These are phyloP conservation scores for Anarsia innoxiella DNA, from an alignment of 2,888 invertebrate species.

Conservation along the genomic window DNA sequence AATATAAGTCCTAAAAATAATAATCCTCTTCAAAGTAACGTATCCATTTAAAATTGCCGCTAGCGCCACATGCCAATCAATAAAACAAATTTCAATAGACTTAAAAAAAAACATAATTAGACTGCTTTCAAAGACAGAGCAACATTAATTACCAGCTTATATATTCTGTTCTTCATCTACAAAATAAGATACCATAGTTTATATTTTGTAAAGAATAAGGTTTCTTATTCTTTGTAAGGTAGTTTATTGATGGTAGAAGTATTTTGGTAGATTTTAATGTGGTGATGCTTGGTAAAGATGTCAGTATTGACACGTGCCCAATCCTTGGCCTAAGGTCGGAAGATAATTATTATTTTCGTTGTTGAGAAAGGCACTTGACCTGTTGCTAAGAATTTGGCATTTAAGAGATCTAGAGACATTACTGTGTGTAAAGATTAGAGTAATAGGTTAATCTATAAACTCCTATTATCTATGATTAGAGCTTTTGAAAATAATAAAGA, in stretches of 20 bases:
- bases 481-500: too few species aligned
- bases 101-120: constrained; percentile 67
- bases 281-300: constrained; percentile 68
- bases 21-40: constrained; percentile 28
- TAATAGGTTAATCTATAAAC: too few species aligned
- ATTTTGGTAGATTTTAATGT: constrained; percentile 50
- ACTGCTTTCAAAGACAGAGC: constrained; percentile 64
- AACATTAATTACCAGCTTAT: constrained; percentile 32
- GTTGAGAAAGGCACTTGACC: constrained; percentile 11
- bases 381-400: too few species aligned
- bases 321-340: constrained; percentile 42
- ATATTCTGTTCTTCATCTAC: not conserved
- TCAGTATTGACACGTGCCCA: constrained; percentile 69
- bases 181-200: too few species aligned
- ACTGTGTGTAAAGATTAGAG: too few species aligned
- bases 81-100: constrained; percentile 63
- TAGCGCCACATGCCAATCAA: constrained; percentile 72
- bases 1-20: too few species aligned
- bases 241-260: constrained; percentile 3
- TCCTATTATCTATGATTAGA: too few species aligned
- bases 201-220: too few species aligned
- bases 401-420: too few species aligned
- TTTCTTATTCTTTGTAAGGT: too few species aligned
- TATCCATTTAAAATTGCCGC: constrained; percentile 64
- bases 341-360: constrained; percentile 60